Base-by-base conservation (phyloP, 2,888 invertebrate species). In the Drepana falcataria region DNA sequence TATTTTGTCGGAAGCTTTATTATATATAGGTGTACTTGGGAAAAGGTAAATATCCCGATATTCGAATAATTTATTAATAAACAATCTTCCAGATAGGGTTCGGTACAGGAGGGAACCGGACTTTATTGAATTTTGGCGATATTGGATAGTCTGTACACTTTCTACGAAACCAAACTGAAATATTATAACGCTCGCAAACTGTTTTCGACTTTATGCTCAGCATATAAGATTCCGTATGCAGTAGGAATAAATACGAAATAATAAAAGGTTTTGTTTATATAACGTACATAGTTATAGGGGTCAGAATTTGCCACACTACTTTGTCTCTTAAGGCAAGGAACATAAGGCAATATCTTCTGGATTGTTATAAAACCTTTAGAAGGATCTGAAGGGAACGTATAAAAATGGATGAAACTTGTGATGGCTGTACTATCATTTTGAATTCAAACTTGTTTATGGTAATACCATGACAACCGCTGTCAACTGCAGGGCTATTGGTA, bases 301-400 rank as follows among this genome's bases (percentile, higher is more conserved):
- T 41, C 2, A 41, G 7, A 66, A 66, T 69, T 69, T 65, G 64
- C 62, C 53, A 64, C 72, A 72, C 68, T 69, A 62, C 60, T 64
- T 48, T 48, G 59, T 59, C 60, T 55, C 66, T 60, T 58, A 57
- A 52, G 52, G 67, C 60, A 58, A 57, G 55, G 60, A 67, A 69
- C 54, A 68, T 66, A 66, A 71, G 44, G 44, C 44, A 9, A 44
- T 44, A 9, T 44, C 9, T 44, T 9, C 9, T 56, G 64, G 58
- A 67, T 70, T 66, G 63, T 61, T 44, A 44, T 9, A 44, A 44
- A 40, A 44, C 44, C 9, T 44, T 7, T 9, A 44, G 44, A 9
- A 9, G 9, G 9, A 44, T 44, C 6, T 7, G 44, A 44, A 44
- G 9, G 44, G 9, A 9, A 9, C 7, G 41, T 7, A 41, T 44